Percentiles rank a stretch among this genome's conserved stretches.
These are phyloP conservation scores for Aphelocoma californica DNA, from an alignment of 2,797 vertebrate genomes.

Conservation along the genomic window DNA sequence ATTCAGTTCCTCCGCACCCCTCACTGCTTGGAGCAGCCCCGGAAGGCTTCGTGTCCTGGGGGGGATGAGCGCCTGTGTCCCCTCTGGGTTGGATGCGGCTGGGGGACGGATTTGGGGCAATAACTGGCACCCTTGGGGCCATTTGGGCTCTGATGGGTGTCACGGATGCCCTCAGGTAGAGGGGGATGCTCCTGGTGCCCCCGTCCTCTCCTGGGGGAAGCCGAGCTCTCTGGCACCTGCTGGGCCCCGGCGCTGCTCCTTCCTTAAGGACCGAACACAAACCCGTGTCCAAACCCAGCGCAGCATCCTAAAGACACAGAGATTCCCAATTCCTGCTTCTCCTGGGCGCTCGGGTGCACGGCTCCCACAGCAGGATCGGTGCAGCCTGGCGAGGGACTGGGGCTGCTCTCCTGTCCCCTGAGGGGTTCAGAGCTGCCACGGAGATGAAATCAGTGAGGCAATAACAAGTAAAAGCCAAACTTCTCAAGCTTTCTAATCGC, in stretches of 20 bases:
- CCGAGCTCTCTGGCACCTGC: not conserved
- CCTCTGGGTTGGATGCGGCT: accelerated
- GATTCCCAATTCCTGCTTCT: not conserved
- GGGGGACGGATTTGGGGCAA: not conserved
- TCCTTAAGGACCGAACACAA: no score
- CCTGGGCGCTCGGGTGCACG: accelerated
- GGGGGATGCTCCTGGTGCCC: not conserved
- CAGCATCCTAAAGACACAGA: not conserved
- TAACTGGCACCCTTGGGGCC: accelerated
- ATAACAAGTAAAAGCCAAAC: conserved; percentile 43
- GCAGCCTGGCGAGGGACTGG: not conserved
- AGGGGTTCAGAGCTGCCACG: not conserved
- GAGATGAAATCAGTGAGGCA: conserved; percentile 17
- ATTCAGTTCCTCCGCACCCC: accelerated
- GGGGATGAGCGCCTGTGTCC: not conserved
- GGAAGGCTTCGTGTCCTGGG: accelerated
- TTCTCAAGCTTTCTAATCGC: conserved; percentile 53
- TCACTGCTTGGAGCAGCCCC: accelerated
- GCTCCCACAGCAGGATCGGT: not conserved
- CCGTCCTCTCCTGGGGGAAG: not conserved
- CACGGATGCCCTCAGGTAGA: accelerated
- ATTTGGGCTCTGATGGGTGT: not conserved
- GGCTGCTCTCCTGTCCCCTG: not conserved
- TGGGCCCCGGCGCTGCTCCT: not conserved
- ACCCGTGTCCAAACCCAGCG: accelerated